Evolutionary conservation across 1,140 invertebrate genomes (phyloP).

Genomic region (Magallana angulata): DNA sequence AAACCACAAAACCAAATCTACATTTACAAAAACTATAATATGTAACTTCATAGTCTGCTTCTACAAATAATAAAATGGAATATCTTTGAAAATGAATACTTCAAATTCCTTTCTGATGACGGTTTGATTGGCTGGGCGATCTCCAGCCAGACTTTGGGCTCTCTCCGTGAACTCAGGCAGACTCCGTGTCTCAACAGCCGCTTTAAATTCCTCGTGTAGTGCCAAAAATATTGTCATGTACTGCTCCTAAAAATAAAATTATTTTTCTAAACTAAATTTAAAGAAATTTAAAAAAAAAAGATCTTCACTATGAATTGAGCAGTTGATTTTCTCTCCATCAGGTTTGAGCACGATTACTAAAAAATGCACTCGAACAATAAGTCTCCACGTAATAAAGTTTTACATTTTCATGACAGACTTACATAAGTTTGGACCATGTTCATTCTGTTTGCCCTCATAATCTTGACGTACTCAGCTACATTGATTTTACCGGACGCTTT

Average conservation of each 20-base stretch:
- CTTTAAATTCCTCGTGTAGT: not conserved
- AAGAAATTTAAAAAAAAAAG: not conserved
- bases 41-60: no score
- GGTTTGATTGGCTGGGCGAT: not conserved
- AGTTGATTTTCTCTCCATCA: not conserved
- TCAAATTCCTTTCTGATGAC: constrained; percentile 4
- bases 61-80: no score
- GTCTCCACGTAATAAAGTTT: not conserved
- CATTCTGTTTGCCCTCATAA: constrained; percentile 36
- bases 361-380: no score
- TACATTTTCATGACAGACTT: not conserved
- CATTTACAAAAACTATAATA: no score
- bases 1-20: no score
- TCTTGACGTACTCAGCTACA: constrained; percentile 16
- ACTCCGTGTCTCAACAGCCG: not conserved
- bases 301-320: not conserved
- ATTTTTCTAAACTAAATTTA: not conserved
- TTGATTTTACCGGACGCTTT: constrained; percentile 7
- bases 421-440: constrained; percentile 39
- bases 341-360: not conserved
- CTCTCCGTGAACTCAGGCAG: not conserved
- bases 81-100: not conserved
- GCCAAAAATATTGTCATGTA: not conserved
- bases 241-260: not conserved
- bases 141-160: not conserved